These are phyloP conservation scores for Microctenopoma steveboyesi DNA, from an alignment of 2,797 vertebrate genomes.

Conservation along the genomic window DNA sequence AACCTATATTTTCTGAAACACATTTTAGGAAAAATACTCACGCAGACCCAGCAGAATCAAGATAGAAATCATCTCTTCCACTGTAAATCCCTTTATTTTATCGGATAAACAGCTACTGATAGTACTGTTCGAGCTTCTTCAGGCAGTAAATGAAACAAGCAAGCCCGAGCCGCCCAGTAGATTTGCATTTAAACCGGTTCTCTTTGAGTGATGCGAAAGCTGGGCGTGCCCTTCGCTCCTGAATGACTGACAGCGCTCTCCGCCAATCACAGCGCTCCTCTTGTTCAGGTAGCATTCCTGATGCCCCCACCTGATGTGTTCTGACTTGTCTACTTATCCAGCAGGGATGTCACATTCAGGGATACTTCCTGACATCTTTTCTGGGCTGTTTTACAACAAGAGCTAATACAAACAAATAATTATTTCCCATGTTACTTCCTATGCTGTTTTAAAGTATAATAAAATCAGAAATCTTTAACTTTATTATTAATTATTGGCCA, in stretches of 20 bases:
- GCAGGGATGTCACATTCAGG: too few species aligned
- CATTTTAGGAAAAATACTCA: constrained; percentile 47
- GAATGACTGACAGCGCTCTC: constrained; percentile 34
- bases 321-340: constrained; percentile 26
- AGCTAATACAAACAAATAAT: not conserved
- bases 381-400: not conserved
- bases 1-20: too few species aligned
- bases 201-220: too few species aligned
- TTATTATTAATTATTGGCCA: too few species aligned
- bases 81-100: not conserved
- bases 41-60: constrained; percentile 46
- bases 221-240: constrained; percentile 12
- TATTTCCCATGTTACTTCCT: too few species aligned
- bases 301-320: constrained; percentile 34
- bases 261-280: constrained; percentile 54
- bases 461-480: too few species aligned
- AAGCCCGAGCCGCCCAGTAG: not conserved
- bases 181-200: constrained; percentile 5
- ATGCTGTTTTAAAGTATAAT: too few species aligned
- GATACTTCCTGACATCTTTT: not conserved
- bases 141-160: not conserved
- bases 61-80: constrained; percentile 28
- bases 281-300: constrained; percentile 20
- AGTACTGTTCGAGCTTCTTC: not conserved
- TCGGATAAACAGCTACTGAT: not conserved